Base-by-base conservation (phyloP, 1,140 invertebrate genomes). In the Coptotermes formosanus region DNA sequence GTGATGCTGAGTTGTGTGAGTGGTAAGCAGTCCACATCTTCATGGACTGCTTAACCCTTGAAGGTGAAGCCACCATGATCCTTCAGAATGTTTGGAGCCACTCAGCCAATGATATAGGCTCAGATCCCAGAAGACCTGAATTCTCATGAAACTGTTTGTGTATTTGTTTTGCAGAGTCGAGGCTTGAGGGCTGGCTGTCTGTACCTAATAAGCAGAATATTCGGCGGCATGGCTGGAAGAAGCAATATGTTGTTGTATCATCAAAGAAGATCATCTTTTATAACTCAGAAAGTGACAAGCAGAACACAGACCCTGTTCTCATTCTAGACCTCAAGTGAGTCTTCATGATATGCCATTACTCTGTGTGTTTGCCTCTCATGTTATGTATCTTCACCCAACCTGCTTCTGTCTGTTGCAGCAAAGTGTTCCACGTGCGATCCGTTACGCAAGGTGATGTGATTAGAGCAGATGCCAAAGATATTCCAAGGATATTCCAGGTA, bases 381-480 rank as follows among this genome's bases (percentile, higher is more conserved):
- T 82, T 55, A 48, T 43, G 38, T 45, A 59, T 82, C 19, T 19
- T 83, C 38, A 82, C 52, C 85, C 44, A 82, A 14, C 52, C n/a
- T 87, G 83, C 87, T 84, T 44, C 12, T 86, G 23, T n/a, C 85
- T 48, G 89, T 93, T 93, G 14, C 92, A 98, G 98, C 91, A 99
- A 99, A 95, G 95, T 99, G 89, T 99, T 99, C 92, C 98, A 99
- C 92, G 98, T 99, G 87, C 95, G 98, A 88, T 96, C 97, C 87
- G 98, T 99, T 84, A 99, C 98, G 85, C 98, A 99, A 92, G 98
- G 98, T 89, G 98, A 99, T 94, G 98, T 99, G 87, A 98, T 99
- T 90, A 94, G 98, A 91, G 98, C 97, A 85, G 98, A 99, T 93
- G 97, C 97, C 91, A 98, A 98, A 95, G 98, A 99, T 94, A 98